Evolutionary conservation across 2,113 vertebrate species (phyloP).

Genomic region (Ciconia boyciana): DNA sequence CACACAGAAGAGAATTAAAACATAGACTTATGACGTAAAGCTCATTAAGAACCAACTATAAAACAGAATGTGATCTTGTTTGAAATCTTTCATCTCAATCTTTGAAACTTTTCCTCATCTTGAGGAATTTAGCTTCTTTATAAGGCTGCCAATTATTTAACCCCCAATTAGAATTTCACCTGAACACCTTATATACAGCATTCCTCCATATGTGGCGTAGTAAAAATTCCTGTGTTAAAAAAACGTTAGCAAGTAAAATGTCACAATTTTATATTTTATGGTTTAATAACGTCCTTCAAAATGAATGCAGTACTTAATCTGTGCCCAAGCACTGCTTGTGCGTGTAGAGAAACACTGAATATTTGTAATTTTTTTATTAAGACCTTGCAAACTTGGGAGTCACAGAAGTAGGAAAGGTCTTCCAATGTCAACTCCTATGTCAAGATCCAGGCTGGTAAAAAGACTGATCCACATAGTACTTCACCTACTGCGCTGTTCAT

Average conservation of each 20-base stretch:
- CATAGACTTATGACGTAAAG: neutral
- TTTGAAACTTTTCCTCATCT: neutral
- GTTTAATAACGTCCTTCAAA: neutral
- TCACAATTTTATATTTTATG: neutral
- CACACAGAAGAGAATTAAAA: slow-evolving; percentile 18
- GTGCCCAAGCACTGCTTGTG: neutral
- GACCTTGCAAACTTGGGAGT: neutral
- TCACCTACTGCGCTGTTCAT: neutral
- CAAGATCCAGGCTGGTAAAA: neutral
- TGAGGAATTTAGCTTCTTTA: neutral
- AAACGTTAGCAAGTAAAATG: neutral
- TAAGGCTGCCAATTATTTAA: slow-evolving; percentile 21
- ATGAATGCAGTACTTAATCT: neutral
- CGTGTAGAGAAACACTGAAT: neutral
- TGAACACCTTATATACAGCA: neutral
- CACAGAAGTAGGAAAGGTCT: neutral
- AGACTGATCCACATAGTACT: neutral
- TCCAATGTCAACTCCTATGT: neutral
- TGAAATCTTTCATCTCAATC: slow-evolving; percentile 8
- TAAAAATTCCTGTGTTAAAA: neutral
- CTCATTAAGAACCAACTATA: neutral
- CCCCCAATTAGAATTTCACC: neutral
- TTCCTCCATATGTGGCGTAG: neutral
- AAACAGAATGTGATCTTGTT: neutral
- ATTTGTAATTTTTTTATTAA: neutral